Conservation (phyloP, 2,113 vertebrate genomes). For the Merops nubicus region DNA sequence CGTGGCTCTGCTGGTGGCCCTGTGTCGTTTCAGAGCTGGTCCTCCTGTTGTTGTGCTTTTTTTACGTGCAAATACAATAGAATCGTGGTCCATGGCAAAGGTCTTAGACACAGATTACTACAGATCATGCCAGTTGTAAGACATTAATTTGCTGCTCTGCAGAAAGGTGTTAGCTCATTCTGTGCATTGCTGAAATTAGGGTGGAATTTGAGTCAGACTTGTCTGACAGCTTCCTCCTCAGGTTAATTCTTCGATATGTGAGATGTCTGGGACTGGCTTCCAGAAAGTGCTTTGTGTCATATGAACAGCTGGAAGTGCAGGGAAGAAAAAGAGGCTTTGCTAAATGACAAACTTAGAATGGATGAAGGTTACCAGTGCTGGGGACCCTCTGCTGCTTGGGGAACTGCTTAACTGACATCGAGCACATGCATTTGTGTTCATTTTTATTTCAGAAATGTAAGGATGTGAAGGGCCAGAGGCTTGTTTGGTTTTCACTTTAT, state of each 20-base stretch:
- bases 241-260: neutral
- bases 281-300: neutral
- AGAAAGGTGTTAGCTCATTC: slow-evolving; percentile 33
- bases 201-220: neutral
- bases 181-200: neutral
- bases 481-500: neutral
- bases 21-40: neutral
- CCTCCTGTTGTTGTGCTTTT: neutral
- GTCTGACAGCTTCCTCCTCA: neutral
- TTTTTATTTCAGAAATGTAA: neutral
- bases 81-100: accelerated
- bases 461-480: neutral
- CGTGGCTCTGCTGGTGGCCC: accelerated
- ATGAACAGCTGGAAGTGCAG: slow-evolving; percentile 18
- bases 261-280: slow-evolving; percentile 13
- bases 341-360: neutral
- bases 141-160: neutral
- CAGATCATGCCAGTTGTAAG: neutral
- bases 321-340: neutral
- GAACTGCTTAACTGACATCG: neutral
- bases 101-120: neutral
- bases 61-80: neutral
- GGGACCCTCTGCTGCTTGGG: neutral
- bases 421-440: neutral
- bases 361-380: neutral